A percentile compares a stretch with the other conserved stretches of the same genome.
phyloP scores from a whole-genome alignment of 2,888 invertebrate species.

The Pollenia amentaria region DNA sequence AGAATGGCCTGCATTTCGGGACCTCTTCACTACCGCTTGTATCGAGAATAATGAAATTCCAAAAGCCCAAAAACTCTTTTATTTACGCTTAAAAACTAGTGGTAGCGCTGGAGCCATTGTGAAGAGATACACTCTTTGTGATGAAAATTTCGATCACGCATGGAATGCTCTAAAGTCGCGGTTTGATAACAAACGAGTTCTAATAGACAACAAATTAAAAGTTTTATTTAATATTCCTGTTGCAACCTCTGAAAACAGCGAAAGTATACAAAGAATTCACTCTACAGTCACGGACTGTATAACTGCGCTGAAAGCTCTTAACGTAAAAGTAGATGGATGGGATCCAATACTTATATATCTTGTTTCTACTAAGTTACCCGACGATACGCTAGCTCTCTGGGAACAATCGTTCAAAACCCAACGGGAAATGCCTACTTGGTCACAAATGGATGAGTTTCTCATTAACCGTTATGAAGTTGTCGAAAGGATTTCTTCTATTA shows the following conservation, averaged over 20 bases:
- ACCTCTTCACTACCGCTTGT: conserved; percentile 33
- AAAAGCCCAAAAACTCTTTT: conserved; percentile 8
- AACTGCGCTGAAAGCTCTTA: background rate
- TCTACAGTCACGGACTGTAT: conserved; percentile 24
- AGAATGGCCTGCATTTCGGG: conserved; percentile 40
- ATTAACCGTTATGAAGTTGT: background rate
- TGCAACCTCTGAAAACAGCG: no score
- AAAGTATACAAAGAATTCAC: conserved; percentile 25
- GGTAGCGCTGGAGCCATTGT: conserved; percentile 18
- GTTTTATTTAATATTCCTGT: conserved; percentile 12
- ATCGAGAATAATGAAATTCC: background rate
- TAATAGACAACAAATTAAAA: conserved; percentile 36
- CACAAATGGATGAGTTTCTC: no score
- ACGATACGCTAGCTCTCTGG: conserved; percentile 5
- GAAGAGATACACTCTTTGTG: conserved; percentile 16
- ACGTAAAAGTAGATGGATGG: background rate
- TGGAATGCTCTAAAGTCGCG: conserved; percentile 24
- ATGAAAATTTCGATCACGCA: conserved; percentile 23
- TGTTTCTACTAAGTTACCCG: conserved; percentile 1
- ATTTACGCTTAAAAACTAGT: conserved; percentile 12
- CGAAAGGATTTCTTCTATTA: background rate
- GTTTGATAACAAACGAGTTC: conserved; percentile 27
- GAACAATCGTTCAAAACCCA: background rate
- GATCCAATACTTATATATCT: conserved; percentile 13
- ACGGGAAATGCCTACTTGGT: background rate